Base-by-base conservation (phyloP, 2,888 invertebrate genomes). In the Mythimna impura region DNA sequence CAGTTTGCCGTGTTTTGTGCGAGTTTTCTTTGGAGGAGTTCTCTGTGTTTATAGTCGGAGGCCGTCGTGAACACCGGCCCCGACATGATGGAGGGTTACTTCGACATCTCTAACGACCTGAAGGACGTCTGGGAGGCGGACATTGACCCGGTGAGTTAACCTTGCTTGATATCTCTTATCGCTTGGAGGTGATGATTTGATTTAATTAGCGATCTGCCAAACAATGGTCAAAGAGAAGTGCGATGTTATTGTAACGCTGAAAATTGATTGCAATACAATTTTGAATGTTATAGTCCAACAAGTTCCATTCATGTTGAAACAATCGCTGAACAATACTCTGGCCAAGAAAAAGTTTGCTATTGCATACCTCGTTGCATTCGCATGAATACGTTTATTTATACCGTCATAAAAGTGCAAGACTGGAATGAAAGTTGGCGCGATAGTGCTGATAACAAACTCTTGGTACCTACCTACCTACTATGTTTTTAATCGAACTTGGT, bases 121-220 rank as follows among this genome's bases (percentile, higher is more conserved):
- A 97, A 97, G 96, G 98, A 98, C 94, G 97, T 98, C 90, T 98
- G 98, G 98, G 98, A 98, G 93, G 97, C 98, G 88, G 98, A 98
- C 96, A 97, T 98, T 92, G 98, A 98, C 96, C 97, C 98, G 97
- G 98, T 98, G 94, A 98, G 98, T 97, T 90, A 93, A 93, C 94
- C 94, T 94, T 95, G 91, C 86, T 80, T 85, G 88, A 88, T 91
- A 92, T 86, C 90, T 88, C 88, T 91, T 93, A 94, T 94, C 94
- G 86, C 81, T 76, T 73, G 60, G 76, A 89, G 84, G 85, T 87
- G 87, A 88, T 80, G 58, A 73, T 84, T 75, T 71, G 70, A 84
- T 80, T 66, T 68, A 82, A 86, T 86, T 82, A 76, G 54, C 54
- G 57, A 84, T 81, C 54, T 66, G 55, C 66, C 40, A 73, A 71